Conservation (phyloP, 1,140 invertebrate genomes). For the Brachionus sp. region DNA sequence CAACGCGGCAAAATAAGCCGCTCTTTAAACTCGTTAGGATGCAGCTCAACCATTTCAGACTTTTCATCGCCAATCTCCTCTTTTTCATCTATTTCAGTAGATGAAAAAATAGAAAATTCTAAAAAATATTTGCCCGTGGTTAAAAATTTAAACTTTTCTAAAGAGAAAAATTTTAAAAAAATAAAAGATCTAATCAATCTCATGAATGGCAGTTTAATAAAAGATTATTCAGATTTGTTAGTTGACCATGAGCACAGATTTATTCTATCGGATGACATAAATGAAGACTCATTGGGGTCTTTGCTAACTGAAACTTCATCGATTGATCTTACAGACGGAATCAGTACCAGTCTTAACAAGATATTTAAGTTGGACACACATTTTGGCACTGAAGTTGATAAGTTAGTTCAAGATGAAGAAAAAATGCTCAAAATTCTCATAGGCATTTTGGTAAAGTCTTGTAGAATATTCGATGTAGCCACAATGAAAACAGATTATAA, state of each 20-base stretch:
- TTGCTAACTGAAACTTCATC: background rate
- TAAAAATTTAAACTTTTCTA: background rate
- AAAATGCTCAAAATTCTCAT: conserved; percentile 31
- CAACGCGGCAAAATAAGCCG: background rate
- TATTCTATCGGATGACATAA: background rate
- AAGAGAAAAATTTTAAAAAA: background rate
- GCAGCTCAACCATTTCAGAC: background rate
- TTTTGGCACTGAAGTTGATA: background rate
- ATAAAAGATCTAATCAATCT: background rate
- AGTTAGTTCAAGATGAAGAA: background rate
- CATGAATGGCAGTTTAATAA: background rate
- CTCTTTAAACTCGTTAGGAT: background rate
- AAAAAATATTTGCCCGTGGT: background rate
- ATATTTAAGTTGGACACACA: background rate
- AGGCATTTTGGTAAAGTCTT: conserved; percentile 18
- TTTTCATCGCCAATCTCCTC: conserved; percentile 15
- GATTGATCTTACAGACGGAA: background rate
- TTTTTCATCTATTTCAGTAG: background rate
- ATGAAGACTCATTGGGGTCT: background rate
- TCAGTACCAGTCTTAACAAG: background rate
- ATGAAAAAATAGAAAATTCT: background rate
- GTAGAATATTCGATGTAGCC: conserved; percentile 27
- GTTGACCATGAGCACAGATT: background rate
- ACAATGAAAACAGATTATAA: background rate
- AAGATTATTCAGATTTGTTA: background rate